Percentiles rank a stretch among this genome's conserved stretches.
Conservation (phyloP, 2,888 invertebrate genomes). For the Ichneumon xanthorius region DNA sequence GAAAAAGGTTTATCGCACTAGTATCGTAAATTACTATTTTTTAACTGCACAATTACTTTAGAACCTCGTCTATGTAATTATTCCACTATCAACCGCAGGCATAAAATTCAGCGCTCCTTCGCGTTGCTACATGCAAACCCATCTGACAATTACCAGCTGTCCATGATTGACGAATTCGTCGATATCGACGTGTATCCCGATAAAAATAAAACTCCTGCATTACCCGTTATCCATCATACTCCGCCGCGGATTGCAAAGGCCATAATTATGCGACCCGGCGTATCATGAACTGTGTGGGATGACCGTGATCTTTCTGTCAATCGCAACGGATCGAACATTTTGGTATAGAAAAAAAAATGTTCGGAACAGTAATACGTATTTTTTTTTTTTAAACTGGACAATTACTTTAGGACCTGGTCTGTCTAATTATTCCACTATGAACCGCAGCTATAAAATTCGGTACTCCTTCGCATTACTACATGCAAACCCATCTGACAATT, state of each 20-base stretch:
- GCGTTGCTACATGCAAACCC: background rate
- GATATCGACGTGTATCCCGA: slow-evolving; percentile 13
- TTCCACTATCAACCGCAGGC: background rate
- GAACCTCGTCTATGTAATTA: background rate
- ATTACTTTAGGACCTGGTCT: too few relatives aligned
- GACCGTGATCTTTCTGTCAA: background rate
- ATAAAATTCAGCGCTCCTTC: too few relatives aligned
- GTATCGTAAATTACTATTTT: too few relatives aligned
- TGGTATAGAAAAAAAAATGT: too few relatives aligned
- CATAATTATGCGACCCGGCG: slow-evolving; percentile 58
- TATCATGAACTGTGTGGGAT: slow-evolving; percentile 4
- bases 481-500: slow-evolving; percentile 6
- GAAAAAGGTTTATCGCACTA: background rate
- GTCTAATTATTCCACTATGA: background rate
- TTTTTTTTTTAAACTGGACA: background rate
- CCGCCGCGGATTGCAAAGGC: slow-evolving; percentile 34
- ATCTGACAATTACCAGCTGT: slow-evolving; percentile 47
- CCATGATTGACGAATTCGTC: slow-evolving; percentile 54
- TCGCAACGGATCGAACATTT: too few relatives aligned
- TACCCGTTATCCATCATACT: slow-evolving; percentile 1
- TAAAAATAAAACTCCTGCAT: slow-evolving; percentile 13
- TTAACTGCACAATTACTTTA: background rate
- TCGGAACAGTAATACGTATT: background rate
- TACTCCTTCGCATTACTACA: background rate
- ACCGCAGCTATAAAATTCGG: too few relatives aligned